Evolutionary conservation across 2,113 vertebrate genomes (phyloP).

Genomic region (Phalacrocorax aristotelis): DNA sequence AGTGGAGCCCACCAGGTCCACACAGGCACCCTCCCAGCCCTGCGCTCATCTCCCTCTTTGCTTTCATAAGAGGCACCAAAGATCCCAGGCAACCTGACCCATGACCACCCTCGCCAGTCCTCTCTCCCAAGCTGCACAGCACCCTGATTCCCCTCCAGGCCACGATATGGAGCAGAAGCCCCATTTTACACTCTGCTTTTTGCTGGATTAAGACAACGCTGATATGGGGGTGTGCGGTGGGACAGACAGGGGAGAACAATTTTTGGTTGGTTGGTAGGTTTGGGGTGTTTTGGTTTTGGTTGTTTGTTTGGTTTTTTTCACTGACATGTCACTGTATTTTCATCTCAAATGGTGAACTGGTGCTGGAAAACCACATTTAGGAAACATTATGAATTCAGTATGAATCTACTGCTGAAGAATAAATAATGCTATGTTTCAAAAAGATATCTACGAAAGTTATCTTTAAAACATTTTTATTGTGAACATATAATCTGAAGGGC

Average conservation of each 20-base stretch:
- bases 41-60: rapidly evolving
- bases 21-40: background rate
- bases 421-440: background rate
- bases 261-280: background rate
- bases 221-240: background rate
- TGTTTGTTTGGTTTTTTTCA: background rate
- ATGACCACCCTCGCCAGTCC: rapidly evolving
- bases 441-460: background rate
- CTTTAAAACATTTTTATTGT: background rate
- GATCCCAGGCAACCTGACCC: background rate
- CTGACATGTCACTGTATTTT: background rate
- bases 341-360: background rate
- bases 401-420: background rate
- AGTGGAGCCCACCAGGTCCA: background rate
- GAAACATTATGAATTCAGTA: background rate
- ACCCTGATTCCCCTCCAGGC: background rate
- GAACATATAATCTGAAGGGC: background rate
- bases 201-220: background rate
- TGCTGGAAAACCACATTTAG: background rate
- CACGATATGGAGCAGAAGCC: background rate
- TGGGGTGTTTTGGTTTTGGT: background rate
- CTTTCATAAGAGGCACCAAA: background rate
- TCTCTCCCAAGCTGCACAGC: background rate
- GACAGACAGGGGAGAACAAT: too few species aligned
- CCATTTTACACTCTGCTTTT: background rate